Evolutionary conservation across 2,797 vertebrate genomes (phyloP).

Genomic region (Potorous gilbertii): DNA sequence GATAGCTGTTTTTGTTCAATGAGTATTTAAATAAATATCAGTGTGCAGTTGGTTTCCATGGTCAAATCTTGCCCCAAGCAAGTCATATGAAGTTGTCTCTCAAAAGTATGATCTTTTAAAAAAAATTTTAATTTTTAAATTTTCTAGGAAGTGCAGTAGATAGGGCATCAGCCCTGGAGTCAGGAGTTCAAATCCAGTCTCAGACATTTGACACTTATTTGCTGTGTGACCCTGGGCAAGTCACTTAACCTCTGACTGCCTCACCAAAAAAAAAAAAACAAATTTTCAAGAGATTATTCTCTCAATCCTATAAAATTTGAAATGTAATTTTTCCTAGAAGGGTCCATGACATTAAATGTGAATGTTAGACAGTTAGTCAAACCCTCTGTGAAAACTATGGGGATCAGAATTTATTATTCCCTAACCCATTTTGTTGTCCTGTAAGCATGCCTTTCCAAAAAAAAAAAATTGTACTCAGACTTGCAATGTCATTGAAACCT

Average conservation of each 20-base stretch:
- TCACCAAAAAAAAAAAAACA: too few species aligned
- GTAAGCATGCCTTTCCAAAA: not conserved
- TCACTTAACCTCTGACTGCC: too few species aligned
- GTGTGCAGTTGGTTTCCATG: not conserved
- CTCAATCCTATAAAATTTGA: not conserved
- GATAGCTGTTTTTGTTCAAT: not conserved
- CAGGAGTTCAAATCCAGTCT: too few species aligned
- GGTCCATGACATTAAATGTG: not conserved
- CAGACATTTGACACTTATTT: too few species aligned
- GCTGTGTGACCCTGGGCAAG: too few species aligned
- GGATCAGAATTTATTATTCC: not conserved
- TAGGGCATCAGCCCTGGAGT: too few species aligned
- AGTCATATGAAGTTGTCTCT: constrained; percentile 6
- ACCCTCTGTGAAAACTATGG: not conserved
- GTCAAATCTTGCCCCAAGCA: not conserved
- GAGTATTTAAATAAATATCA: constrained; percentile 24
- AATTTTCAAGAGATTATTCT: not conserved
- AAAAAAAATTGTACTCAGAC: not conserved
- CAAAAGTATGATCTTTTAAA: not conserved
- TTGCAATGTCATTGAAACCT: not conserved
- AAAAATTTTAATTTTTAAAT: too few species aligned
- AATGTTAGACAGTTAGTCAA: not conserved
- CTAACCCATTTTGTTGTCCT: not conserved
- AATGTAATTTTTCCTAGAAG: not conserved
- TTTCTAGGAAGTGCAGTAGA: too few species aligned